Conservation (phyloP, 2,888 invertebrate species). For the Yponomeuta malinellus region DNA sequence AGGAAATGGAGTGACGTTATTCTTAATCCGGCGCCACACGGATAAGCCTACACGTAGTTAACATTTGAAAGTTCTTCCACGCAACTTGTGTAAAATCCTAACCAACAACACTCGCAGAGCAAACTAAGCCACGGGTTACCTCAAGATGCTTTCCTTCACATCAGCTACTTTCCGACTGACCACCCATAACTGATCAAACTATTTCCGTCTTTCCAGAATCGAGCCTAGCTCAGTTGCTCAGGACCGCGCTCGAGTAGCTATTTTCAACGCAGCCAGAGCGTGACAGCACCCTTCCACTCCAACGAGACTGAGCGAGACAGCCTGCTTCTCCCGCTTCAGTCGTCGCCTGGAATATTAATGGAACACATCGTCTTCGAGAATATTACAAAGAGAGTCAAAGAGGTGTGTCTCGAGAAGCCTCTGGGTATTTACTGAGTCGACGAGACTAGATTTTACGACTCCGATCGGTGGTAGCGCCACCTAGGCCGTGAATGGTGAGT, state of each 20-base stretch:
- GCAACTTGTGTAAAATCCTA: no score
- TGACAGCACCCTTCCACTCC: constrained; percentile 22
- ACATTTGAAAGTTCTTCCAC: no score
- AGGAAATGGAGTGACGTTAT: no score
- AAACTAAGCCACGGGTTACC: no score
- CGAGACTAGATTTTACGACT: neutral
- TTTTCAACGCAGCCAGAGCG: constrained; percentile 18
- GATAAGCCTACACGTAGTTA: no score
- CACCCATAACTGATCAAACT: neutral
- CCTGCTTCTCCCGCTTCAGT: neutral
- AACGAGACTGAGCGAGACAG: constrained; percentile 17
- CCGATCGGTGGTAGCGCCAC: neutral
- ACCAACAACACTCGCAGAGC: no score
- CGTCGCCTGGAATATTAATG: neutral
- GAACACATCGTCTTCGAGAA: neutral
- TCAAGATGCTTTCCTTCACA: no score
- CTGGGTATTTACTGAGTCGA: neutral
- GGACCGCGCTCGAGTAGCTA: constrained; percentile 18
- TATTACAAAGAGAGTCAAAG: neutral
- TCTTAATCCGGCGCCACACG: no score
- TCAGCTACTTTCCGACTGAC: neutral
- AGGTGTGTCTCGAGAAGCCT: neutral
- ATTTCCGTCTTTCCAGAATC: constrained; percentile 21
- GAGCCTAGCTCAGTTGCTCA: constrained; percentile 12
- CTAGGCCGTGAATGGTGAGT: neutral